Evolutionary conservation across 2,888 invertebrate species (phyloP), one percentile per base, ranked within the genome.

Genomic region (Cephus pulcher): DNA sequence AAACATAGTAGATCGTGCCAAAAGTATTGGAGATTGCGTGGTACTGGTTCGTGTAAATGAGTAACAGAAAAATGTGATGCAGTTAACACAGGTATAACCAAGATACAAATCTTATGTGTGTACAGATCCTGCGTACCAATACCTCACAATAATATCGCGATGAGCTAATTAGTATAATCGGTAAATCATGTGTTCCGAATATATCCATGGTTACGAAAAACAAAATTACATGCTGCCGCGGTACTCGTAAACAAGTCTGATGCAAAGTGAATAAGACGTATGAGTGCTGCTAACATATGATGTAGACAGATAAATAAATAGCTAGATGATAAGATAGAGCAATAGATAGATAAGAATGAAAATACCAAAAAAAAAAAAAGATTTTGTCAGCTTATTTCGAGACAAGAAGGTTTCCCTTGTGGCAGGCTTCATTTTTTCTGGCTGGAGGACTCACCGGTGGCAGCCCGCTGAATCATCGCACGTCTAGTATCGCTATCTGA

Each of bases 401-500:
- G 78, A 77, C 77, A 80, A 81, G 76, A 77, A 73, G 37, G 69
- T 74, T 69, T 70, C 75, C 73, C 71, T 35, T 34, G 32, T 34
- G 56, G 81, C 85, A 84, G 86, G 80, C 83, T 80, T 82, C 81
- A 79, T 32, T 73, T 73, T 71, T 71, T 71, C 34, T 71, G 32
- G 12, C 71, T 73, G 77, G 69, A 82, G 82, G 83, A 92, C 91
- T 91, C 91, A 91, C 91, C 91, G 87, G 88, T 88, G 85, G 87
- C 86, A 88, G 91, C 89, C 87, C 90, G 89, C 81, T 90, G 91
- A 88, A 89, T 88, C 88, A 89, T 86, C 83, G 90, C 86, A 88
- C 89, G 90, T 86, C 90, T 90, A 90, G 88, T 85, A 83, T 90
- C 90, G 88, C 86, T 89, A 90, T 90, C 88, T 84, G 89, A 88